Percentiles rank a stretch among this genome's conserved stretches.
These are phyloP conservation scores for Drosophila conformis DNA, from an alignment of 2,888 invertebrate genomes.

Conservation along the genomic window DNA sequence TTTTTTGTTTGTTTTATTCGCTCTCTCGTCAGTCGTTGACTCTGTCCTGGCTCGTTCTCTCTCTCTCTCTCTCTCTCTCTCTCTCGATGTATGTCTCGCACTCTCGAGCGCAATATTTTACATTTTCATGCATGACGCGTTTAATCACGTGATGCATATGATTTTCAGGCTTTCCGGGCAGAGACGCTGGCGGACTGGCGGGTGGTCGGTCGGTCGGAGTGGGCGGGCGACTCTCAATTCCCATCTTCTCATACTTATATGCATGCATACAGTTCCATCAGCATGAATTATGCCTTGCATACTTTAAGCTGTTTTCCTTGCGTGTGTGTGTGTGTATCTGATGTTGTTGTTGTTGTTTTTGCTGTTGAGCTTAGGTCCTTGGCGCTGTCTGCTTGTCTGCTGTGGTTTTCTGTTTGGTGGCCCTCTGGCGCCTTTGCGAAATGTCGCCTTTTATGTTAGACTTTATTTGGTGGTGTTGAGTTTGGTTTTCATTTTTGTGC, in stretches of 20 bases:
- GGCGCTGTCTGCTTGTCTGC: conserved; percentile 57
- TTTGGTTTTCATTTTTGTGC: conserved; percentile 30
- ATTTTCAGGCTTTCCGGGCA: conserved; percentile 69
- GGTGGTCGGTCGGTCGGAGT: neutral
- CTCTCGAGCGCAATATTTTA: conserved; percentile 69
- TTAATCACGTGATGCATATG: conserved; percentile 83
- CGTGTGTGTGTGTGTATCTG: conserved; percentile 8
- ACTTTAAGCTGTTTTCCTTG: conserved; percentile 50
- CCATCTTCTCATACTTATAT: conserved; percentile 33
- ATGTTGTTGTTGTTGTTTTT: conserved; percentile 13
- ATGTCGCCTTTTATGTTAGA: conserved; percentile 73
- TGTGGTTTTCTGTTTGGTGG: conserved; percentile 49
- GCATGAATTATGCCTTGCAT: conserved; percentile 80
- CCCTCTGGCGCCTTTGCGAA: conserved; percentile 65
- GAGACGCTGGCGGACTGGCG: conserved; percentile 5
- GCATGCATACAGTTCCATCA: conserved; percentile 78
- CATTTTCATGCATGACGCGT: conserved; percentile 83
- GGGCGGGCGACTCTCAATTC: neutral
- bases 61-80: neutral
- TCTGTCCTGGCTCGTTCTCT: conserved; percentile 13
- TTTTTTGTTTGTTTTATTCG: neutral
- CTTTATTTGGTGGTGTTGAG: conserved; percentile 39
- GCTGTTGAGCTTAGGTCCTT: conserved; percentile 66
- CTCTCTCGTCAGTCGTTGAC: conserved; percentile 53
- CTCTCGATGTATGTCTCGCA: conserved; percentile 15